Evolutionary conservation across 1,140 invertebrate species (phyloP).

Genomic region (Elymnias hypermnestra): DNA sequence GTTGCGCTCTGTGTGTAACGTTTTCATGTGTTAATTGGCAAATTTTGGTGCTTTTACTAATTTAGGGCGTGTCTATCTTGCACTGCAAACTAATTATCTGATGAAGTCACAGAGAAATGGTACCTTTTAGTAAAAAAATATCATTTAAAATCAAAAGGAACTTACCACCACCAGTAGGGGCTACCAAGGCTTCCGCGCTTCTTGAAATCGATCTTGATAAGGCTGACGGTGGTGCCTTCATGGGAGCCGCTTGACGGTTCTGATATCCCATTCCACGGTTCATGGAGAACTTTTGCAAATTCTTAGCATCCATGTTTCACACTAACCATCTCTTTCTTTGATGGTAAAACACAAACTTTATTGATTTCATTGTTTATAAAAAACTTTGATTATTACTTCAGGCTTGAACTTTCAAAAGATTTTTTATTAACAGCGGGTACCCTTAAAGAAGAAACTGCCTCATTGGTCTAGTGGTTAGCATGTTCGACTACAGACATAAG

Average conservation of each 20-base stretch:
- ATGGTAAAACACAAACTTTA: not conserved
- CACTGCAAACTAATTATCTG: not conserved
- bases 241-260: constrained; percentile 45
- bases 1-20: no score
- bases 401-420: no score
- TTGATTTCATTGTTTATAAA: not conserved
- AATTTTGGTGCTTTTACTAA: no score
- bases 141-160: constrained; percentile 1
- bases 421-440: no score
- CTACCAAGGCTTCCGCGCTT: constrained; percentile 53
- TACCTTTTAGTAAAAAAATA: no score
- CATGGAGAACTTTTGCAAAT: constrained; percentile 48
- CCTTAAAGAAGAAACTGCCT: no score
- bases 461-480: no score
- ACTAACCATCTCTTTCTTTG: not conserved
- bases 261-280: constrained; percentile 45
- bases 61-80: no score
- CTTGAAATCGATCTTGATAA: constrained; percentile 49
- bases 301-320: constrained; percentile 51
- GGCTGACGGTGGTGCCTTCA: constrained; percentile 50
- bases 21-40: no score
- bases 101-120: no score
- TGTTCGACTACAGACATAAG: no score
- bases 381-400: not conserved
- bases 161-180: constrained; percentile 44